A percentile compares a stretch with the other conserved stretches of the same genome.
Evolutionary conservation across 64 coral and sea anemone genomes (phyloP).

Genomic region (Pocillopora damicornis): DNA sequence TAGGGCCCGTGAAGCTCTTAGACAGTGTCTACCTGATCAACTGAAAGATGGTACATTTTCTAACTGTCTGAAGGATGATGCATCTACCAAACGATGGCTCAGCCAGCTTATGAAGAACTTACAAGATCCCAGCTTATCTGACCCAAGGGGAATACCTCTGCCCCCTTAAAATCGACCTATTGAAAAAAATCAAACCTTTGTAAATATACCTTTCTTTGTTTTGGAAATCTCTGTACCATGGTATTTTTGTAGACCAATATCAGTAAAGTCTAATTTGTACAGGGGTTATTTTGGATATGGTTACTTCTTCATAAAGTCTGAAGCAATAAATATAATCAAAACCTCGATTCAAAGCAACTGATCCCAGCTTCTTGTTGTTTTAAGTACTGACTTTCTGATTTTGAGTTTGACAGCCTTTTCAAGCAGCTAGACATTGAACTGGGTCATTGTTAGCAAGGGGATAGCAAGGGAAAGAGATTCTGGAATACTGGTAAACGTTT

Average conservation of each 20-base stretch:
- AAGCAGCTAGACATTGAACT: too few species aligned
- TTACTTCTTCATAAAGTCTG: too few species aligned
- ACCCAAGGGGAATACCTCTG: constrained; percentile 84
- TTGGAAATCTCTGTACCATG: background rate
- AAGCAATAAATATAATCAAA: too few species aligned
- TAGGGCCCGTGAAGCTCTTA: constrained; percentile 89
- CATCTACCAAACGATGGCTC: constrained; percentile 94
- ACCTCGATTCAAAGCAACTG: too few species aligned
- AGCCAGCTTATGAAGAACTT: constrained; percentile 98
- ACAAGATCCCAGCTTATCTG: constrained; percentile 78
- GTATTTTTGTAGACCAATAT: background rate
- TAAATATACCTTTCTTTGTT: background rate
- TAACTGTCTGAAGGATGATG: constrained; percentile 97
- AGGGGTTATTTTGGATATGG: constrained; percentile 12
- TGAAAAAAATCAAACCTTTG: background rate
- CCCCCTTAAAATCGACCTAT: constrained; percentile 33
- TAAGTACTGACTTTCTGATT: too few species aligned
- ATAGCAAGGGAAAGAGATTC: too few species aligned
- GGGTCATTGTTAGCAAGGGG: too few species aligned
- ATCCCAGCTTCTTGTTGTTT: too few species aligned
- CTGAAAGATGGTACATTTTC: constrained; percentile 96
- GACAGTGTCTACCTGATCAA: constrained; percentile 96
- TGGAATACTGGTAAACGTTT: too few species aligned
- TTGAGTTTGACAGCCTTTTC: too few species aligned
- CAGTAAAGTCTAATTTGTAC: constrained; percentile 24